A percentile compares a stretch with the other conserved stretches of the same genome.
phyloP scores from a whole-genome alignment of 2,888 invertebrate species.

The Campoplex nolae region DNA sequence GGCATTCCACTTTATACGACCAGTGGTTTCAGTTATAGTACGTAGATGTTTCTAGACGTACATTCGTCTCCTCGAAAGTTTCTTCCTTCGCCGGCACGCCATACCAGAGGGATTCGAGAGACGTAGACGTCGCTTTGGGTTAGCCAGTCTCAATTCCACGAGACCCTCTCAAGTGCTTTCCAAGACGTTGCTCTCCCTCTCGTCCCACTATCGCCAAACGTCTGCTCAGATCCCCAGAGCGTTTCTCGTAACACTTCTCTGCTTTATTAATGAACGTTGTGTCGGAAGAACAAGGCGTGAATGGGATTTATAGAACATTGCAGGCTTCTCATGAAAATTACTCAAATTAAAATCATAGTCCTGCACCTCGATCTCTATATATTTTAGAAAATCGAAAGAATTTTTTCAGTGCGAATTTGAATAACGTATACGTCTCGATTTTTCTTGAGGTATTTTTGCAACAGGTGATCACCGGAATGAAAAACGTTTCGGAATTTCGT shows the following conservation, averaged over 20 bases:
- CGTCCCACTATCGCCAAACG: conserved; percentile 13
- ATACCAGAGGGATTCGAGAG: conserved; percentile 61
- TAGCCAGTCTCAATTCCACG: conserved; percentile 63
- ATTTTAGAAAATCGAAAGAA: background rate
- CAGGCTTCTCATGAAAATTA: conserved; percentile 33
- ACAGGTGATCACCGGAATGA: conserved; percentile 39
- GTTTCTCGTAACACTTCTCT: conserved; percentile 54
- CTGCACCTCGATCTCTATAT: background rate
- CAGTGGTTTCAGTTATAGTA: conserved; percentile 18
- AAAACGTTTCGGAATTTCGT: background rate
- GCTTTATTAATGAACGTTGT: conserved; percentile 64
- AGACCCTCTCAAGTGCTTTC: conserved; percentile 52
- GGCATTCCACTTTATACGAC: conserved; percentile 35
- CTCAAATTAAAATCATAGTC: conserved; percentile 37
- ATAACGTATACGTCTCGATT: background rate
- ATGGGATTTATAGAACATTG: conserved; percentile 47
- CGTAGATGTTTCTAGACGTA: conserved; percentile 52
- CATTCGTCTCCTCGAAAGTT: conserved; percentile 60
- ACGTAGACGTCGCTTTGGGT: conserved; percentile 63
- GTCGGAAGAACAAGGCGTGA: conserved; percentile 47
- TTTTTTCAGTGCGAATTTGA: background rate
- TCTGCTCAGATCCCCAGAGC: conserved; percentile 48
- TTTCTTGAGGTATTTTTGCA: conserved; percentile 14
- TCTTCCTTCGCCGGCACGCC: conserved; percentile 23
- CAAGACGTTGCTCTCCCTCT: conserved; percentile 39